phyloP scores from a whole-genome alignment of 2,888 invertebrate genomes.

The Cheilosia variabilis region DNA sequence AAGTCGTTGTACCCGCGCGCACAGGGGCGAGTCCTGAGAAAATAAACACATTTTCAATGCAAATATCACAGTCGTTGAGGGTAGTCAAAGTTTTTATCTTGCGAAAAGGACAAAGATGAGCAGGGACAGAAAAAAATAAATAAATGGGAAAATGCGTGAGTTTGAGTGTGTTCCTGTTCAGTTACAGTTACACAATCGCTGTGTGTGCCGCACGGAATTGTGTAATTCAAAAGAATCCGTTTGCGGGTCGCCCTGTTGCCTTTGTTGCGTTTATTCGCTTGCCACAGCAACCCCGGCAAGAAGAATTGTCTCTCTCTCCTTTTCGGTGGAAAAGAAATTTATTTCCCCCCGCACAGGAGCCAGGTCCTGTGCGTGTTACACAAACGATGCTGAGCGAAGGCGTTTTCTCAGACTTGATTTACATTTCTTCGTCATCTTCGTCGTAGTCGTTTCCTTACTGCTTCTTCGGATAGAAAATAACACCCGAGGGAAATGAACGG shows the following conservation, averaged over 20 bases:
- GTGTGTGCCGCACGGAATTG: constrained; percentile 60
- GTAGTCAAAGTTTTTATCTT: constrained; percentile 41
- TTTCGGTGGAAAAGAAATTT: constrained; percentile 23
- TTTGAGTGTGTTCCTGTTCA: constrained; percentile 52
- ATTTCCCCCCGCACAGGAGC: constrained; percentile 18
- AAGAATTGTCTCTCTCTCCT: constrained; percentile 1
- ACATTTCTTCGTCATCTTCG: constrained; percentile 49
- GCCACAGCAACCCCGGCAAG: constrained; percentile 2
- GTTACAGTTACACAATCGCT: constrained; percentile 72
- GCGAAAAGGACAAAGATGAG: constrained; percentile 19
- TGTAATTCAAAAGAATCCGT: constrained; percentile 71
- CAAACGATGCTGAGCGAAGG: constrained; percentile 58
- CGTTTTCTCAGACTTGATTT: constrained; percentile 66
- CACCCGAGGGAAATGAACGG: constrained; percentile 73
- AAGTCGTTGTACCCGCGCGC: constrained; percentile 27
- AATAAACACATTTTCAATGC: constrained; percentile 72
- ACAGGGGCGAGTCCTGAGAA: constrained; percentile 52
- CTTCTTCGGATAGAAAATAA: constrained; percentile 62
- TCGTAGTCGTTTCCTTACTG: constrained; percentile 23
- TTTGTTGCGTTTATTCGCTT: constrained; percentile 40
- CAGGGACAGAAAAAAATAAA: not conserved
- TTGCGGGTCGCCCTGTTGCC: constrained; percentile 65
- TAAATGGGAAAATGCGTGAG: constrained; percentile 50
- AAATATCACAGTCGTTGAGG: constrained; percentile 42
- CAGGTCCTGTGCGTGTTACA: constrained; percentile 59